Conservation (phyloP, 35 echinoderm and acorn worm genomes). For the Ptychodera flava region DNA sequence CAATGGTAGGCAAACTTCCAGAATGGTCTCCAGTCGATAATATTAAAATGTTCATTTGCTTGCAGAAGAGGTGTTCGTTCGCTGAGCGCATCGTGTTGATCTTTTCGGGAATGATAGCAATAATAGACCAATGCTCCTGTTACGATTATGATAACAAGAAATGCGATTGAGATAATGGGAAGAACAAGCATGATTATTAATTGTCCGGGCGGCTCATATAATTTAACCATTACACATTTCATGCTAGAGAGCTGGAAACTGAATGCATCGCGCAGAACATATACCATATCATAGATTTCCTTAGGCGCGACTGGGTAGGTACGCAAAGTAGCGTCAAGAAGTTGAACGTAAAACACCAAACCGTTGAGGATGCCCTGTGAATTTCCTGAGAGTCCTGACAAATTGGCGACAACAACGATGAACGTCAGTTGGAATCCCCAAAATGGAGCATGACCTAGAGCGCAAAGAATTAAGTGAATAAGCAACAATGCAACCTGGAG, state of each 20-base stretch:
- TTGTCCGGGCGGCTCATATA: not conserved
- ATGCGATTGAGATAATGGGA: not conserved
- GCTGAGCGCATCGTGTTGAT: not conserved
- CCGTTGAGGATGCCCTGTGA: not conserved
- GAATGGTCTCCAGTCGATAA: not conserved
- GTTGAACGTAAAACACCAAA: not conserved
- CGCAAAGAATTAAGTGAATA: not conserved
- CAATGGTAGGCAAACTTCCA: not conserved
- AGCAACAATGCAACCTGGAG: not conserved
- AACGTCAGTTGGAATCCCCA: not conserved
- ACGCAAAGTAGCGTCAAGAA: not conserved
- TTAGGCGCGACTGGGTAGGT: not conserved
- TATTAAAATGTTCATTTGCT: not conserved
- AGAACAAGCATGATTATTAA: not conserved
- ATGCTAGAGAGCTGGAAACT: not conserved
- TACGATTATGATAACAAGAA: not conserved
- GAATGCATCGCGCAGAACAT: not conserved
- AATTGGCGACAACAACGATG: not conserved
- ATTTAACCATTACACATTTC: not conserved
- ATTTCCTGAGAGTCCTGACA: not conserved
- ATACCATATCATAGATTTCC: not conserved
- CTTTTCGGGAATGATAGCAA: not conserved
- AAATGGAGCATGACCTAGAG: not conserved
- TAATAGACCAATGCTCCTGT: not conserved
- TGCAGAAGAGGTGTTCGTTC: not conserved